Evolutionary conservation across 2,888 invertebrate species (phyloP), one percentile per base, ranked within the genome.

Genomic region (Sericinus montela): DNA sequence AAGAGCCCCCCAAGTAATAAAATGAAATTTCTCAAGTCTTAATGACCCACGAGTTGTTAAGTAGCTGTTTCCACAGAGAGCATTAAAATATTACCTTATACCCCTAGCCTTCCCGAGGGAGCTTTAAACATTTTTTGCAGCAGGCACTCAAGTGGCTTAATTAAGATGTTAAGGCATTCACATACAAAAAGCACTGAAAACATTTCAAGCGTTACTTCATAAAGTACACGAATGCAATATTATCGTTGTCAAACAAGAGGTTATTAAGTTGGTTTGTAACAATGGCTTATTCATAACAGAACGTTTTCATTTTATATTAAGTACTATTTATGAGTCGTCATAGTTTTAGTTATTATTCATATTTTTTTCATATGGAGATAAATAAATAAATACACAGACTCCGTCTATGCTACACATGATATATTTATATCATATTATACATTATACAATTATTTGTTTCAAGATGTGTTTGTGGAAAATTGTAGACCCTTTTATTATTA

Each of bases 161-260:
- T 80, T 80, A 80, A 80, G 79, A 76, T 65, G 65, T 62, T 75
- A 69, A 65, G 74, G 65, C 64, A 64, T 64, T 67, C 56, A 56
- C 62, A 60, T 72, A 67, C 61, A 66, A 64, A 11, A 28, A 34
- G 35, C 29, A 49, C 34, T 43, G 43, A 29, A 44, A 25, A 38
- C 29, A 23, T 34, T 28, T 14, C 29, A 9, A 14, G 30, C 32
- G 19, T 30, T 11, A 32, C n/a, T 32, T 32, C 32, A 11, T 32
- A 11, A 32, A 11, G 11, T 32, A n/a, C 11, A 23, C 9, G 14
- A 48, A 42, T 9, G 47, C 35, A 41, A 19, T 41, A 25, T 8
- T 25, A 48, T 42, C 19, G 29, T 30, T 3, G n/a, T 36, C 36
- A 30, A 37, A 42, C 6, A 45, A 37, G 10, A 11, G 32, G 3